These are phyloP conservation scores for Theristicus caerulescens DNA, from an alignment of 2,113 vertebrate species.

Conservation along the genomic window DNA sequence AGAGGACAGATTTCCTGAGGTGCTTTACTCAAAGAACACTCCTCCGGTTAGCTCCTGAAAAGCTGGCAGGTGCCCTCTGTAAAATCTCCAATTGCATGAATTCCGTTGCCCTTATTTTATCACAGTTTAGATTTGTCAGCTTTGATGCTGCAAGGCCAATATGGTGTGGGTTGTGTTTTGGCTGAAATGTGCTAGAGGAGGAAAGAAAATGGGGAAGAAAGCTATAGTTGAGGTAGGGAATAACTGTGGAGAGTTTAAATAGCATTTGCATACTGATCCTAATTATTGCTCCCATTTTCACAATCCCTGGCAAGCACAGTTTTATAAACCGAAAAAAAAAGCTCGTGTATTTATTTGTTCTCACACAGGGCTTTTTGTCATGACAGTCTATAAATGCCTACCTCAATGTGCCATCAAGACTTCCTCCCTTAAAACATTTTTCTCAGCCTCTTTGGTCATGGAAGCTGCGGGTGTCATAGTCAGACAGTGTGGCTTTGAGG, in stretches of 20 bases:
- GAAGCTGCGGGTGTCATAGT: not conserved
- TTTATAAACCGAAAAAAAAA: not conserved
- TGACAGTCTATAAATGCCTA: not conserved
- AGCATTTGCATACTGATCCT: constrained; percentile 25
- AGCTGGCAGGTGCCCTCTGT: not conserved
- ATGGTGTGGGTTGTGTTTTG: constrained; percentile 18
- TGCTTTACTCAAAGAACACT: not conserved
- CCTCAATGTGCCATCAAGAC: not conserved
- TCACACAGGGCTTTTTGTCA: not conserved
- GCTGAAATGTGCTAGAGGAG: not conserved
- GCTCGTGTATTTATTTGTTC: not conserved
- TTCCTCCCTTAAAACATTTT: not conserved
- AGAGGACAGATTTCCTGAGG: not conserved
- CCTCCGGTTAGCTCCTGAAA: not conserved
- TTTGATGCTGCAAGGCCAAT: not conserved
- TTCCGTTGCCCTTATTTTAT: not conserved
- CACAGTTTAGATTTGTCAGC: not conserved
- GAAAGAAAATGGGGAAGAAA: not conserved
- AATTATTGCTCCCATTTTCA: constrained; percentile 16
- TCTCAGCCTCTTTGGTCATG: not conserved
- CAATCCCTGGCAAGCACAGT: not conserved
- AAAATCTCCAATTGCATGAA: not conserved
- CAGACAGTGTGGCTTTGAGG: not conserved
- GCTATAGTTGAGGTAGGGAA: not conserved
- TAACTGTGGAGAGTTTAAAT: constrained; percentile 5